Evolutionary conservation across 2,797 vertebrate species (phyloP).

Genomic region (Adrianichthys oophorus): DNA sequence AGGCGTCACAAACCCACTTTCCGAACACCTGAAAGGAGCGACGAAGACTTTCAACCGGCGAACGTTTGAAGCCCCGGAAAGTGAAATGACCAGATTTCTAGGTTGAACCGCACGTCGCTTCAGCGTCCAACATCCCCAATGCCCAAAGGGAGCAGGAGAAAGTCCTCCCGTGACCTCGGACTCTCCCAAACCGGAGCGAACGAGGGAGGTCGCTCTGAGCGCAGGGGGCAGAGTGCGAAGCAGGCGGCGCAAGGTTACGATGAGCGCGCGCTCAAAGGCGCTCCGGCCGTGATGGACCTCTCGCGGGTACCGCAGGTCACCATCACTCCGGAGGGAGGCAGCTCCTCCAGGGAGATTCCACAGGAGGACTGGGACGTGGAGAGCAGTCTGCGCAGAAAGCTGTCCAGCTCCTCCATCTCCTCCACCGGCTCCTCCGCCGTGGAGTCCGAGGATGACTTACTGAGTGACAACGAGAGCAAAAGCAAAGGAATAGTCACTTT

Average conservation of each 20-base stretch:
- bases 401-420: constrained; percentile 94
- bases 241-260: constrained; percentile 46
- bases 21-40: constrained; percentile 11
- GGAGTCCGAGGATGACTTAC: constrained; percentile 94
- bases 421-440: constrained; percentile 90
- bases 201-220: constrained; percentile 53
- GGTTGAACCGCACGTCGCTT: constrained; percentile 46
- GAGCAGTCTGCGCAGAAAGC: constrained; percentile 80
- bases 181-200: constrained; percentile 37
- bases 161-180: constrained; percentile 71
- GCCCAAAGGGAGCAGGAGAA: constrained; percentile 75
- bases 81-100: constrained; percentile 63
- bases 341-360: constrained; percentile 67
- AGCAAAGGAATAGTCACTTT: constrained; percentile 92
- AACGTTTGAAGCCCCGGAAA: constrained; percentile 20
- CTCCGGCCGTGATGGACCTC: constrained; percentile 56
- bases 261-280: constrained; percentile 71
- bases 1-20: constrained; percentile 3
- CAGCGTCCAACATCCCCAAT: constrained; percentile 36
- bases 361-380: constrained; percentile 78
- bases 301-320: constrained; percentile 88
- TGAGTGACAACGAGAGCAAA: constrained; percentile 92
- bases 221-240: constrained; percentile 44
- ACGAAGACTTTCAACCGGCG: background rate
- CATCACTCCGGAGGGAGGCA: constrained; percentile 87